These are phyloP conservation scores for Psettodes erumei DNA, from an alignment of 2,113 vertebrate genomes.

Conservation along the genomic window DNA sequence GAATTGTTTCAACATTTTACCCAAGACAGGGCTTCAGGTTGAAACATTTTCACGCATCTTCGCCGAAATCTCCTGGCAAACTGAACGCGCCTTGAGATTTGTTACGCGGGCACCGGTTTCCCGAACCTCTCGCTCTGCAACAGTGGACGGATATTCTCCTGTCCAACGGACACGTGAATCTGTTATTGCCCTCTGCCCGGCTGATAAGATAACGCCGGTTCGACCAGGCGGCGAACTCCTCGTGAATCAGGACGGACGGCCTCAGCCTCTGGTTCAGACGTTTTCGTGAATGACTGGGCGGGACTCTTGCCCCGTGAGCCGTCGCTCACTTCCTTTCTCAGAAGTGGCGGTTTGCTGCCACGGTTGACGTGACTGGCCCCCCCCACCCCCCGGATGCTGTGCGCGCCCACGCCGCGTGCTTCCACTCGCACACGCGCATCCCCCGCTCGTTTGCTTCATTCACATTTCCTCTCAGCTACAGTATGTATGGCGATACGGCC, in stretches of 20 bases:
- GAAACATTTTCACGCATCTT: too few relatives aligned
- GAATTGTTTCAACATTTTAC: too few relatives aligned
- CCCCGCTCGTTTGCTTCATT: slow-evolving; percentile 27
- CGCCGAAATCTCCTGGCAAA: too few relatives aligned
- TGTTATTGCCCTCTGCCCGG: too few relatives aligned
- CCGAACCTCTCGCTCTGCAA: not conserved
- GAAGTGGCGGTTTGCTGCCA: slow-evolving; percentile 43
- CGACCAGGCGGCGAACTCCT: not conserved
- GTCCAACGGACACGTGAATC: too few relatives aligned
- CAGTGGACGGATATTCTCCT: too few relatives aligned
- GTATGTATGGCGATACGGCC: not conserved
- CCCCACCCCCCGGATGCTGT: too few relatives aligned
- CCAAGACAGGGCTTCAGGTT: too few relatives aligned
- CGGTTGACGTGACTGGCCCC: too few relatives aligned
- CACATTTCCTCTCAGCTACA: slow-evolving; percentile 23
- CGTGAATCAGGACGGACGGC: slow-evolving; percentile 3
- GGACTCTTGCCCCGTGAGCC: slow-evolving; percentile 56
- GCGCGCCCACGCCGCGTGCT: not conserved
- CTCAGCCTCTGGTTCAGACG: slow-evolving; percentile 40
- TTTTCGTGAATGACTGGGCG: slow-evolving; percentile 71
- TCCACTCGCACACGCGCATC: not conserved
- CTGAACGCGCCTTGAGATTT: not conserved
- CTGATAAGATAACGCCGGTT: not conserved
- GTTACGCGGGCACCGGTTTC: not conserved
- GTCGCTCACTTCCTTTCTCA: slow-evolving; percentile 67